Evolutionary conservation across 23 tunicate genomes (phyloP).

Genomic region (Diplosoma virens): DNA sequence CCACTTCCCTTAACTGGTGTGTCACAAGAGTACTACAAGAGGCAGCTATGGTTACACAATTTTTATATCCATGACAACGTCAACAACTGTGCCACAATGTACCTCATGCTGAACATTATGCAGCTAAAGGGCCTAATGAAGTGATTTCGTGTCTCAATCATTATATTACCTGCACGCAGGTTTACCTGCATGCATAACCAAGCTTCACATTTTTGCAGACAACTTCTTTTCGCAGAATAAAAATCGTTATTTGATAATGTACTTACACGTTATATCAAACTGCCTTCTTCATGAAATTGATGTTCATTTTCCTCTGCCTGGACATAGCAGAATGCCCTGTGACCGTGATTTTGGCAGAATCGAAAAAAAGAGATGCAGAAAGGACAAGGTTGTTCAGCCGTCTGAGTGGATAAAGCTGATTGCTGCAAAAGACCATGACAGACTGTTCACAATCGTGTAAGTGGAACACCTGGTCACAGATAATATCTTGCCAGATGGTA

Average conservation of each 20-base stretch:
- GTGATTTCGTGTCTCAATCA: too few relatives aligned
- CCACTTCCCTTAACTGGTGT: neutral
- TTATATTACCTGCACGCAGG: neutral
- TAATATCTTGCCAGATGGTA: neutral
- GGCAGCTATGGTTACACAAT: conserved; percentile 11
- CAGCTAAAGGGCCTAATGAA: conserved; percentile 28
- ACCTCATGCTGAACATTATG: conserved; percentile 5
- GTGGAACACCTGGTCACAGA: neutral
- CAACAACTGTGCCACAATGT: neutral
- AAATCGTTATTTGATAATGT: neutral
- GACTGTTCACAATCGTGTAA: neutral
- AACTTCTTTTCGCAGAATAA: conserved; percentile 28
- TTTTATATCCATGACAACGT: conserved; percentile 5
- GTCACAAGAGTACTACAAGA: neutral
- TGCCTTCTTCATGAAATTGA: too few relatives aligned
- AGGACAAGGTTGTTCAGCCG: neutral
- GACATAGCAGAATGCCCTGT: too few relatives aligned
- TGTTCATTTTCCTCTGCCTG: too few relatives aligned
- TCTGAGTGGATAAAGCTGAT: neutral
- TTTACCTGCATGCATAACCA: neutral
- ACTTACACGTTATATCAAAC: neutral
- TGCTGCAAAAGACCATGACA: neutral
- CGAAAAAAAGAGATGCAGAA: neutral
- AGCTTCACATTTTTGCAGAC: conserved; percentile 15
- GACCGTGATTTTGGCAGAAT: conserved; percentile 4